These are phyloP conservation scores for Caenorhabditis angaria DNA, from an alignment of 2,888 invertebrate genomes.

Conservation along the genomic window DNA sequence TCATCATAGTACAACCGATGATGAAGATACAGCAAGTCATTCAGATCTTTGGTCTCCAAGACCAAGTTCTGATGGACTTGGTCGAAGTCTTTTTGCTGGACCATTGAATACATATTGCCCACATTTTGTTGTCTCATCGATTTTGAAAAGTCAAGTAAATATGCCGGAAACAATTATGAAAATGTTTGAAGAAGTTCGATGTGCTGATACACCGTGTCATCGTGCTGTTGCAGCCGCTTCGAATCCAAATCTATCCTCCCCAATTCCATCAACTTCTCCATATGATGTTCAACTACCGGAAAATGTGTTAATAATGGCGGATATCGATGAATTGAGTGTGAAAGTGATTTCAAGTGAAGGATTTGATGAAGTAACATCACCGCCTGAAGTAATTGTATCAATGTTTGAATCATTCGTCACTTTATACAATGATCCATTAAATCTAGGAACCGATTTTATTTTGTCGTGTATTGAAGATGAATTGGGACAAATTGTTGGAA, in stretches of 20 bases:
- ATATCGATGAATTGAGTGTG: constrained; percentile 41
- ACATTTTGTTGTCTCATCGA: constrained; percentile 65
- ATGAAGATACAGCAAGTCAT: background rate
- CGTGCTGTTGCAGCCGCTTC: constrained; percentile 22
- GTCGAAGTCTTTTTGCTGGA: constrained; percentile 63
- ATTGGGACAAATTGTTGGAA: constrained; percentile 63
- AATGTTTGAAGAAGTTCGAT: constrained; percentile 49
- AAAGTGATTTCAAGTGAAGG: constrained; percentile 49
- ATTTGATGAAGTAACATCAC: constrained; percentile 54
- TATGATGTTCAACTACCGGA: constrained; percentile 36
- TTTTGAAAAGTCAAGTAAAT: constrained; percentile 40
- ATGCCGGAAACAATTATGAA: constrained; percentile 39
- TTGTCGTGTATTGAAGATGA: constrained; percentile 68
- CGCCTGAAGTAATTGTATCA: constrained; percentile 61
- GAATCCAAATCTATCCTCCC: constrained; percentile 31
- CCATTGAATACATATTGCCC: constrained; percentile 59
- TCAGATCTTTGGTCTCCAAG: constrained; percentile 22
- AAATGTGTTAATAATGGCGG: constrained; percentile 51
- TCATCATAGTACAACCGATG: constrained; percentile 5
- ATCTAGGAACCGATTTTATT: constrained; percentile 43
- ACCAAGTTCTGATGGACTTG: constrained; percentile 42
- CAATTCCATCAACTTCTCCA: constrained; percentile 13
- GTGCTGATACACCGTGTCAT: constrained; percentile 33
- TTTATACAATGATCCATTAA: constrained; percentile 50
- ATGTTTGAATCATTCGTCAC: constrained; percentile 67